These are phyloP conservation scores for Cerastis rubricosa DNA, from an alignment of 2,888 invertebrate genomes.

Conservation along the genomic window DNA sequence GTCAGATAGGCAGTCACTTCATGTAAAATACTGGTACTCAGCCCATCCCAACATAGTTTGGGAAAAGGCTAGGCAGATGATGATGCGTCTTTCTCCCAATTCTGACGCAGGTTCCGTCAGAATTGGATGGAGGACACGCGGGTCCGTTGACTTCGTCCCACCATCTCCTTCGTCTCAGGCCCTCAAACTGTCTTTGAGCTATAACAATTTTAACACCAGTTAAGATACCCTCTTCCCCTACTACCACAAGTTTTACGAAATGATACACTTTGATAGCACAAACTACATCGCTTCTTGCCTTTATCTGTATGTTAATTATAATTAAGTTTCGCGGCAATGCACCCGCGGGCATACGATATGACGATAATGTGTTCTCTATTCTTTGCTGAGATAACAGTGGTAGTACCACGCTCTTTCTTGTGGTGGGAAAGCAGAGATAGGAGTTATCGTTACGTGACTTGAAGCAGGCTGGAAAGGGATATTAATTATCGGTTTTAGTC, in stretches of 20 bases:
- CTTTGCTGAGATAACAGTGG: constrained; percentile 49
- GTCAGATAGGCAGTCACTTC: too few species aligned
- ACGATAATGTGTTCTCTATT: constrained; percentile 38
- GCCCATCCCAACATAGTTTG: too few species aligned
- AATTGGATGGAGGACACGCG: too few species aligned
- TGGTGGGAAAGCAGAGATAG: constrained; percentile 9
- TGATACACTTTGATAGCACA: constrained; percentile 50
- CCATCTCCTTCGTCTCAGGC: neutral
- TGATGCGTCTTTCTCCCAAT: too few species aligned
- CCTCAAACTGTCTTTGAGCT: neutral
- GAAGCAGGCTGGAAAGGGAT: neutral
- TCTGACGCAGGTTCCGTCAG: neutral
- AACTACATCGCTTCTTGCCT: constrained; percentile 52
- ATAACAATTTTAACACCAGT: constrained; percentile 1
- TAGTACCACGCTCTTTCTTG: constrained; percentile 10
- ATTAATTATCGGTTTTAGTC: constrained; percentile 6
- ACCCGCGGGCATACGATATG: constrained; percentile 60
- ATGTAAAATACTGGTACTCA: too few species aligned
- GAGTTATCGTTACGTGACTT: constrained; percentile 26
- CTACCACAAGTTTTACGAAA: constrained; percentile 34
- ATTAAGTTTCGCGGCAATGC: constrained; percentile 63
- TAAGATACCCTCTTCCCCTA: neutral
- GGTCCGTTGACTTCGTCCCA: too few species aligned
- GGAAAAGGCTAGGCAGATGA: too few species aligned
- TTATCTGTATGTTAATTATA: constrained; percentile 64